Evolutionary conservation across 2,113 vertebrate species (phyloP), one percentile per base, ranked within the genome.

Genomic region (Gallinago media): DNA sequence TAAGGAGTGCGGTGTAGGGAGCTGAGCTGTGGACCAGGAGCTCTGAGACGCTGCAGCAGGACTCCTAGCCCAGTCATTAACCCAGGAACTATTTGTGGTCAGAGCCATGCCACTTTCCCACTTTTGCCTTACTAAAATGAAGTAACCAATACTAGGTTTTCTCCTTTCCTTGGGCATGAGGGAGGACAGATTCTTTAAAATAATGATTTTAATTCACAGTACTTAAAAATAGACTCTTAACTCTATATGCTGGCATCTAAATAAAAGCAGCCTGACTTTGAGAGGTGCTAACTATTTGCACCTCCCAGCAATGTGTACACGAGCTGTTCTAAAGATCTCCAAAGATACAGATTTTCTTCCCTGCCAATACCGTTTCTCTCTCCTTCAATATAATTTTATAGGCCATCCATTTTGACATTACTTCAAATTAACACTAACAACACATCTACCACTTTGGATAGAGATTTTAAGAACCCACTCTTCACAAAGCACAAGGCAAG

Each of bases 221-320:
- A 85, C 85, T 95, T 96, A 96, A 96, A 97, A 96, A 96, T 97
- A 97, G 87, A 74, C 85, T 70, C 93, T 96, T 95, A 94, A 96
- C 91, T 94, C 78, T 96, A 42, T 79, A 79, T 93, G 93, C 81
- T 96, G 96, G 93, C 96, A 97, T 95, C 94, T 87, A 92, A 96
- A 94, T 95, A 97, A 96, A 96, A 96, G 96, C 96, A 97, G 94
- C 92, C 87, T 97, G 96, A 95, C 89, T 96, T 94, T 96, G 94
- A 96, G 89, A 97, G 93, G 93, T 96, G 96, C 89, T 95, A 96
- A 97, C 92, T 71, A 89, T 96, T 97, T 96, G 94, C 94, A 97
- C 95, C 90, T 97, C 93, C 92, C 84, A 96, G 91, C 94, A 96
- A 95, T 89, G 92, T 92, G 95, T 89, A 97, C 91, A 68, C 36